Conservation (phyloP, 2,888 invertebrate genomes). For the Callinectes sapidus region DNA sequence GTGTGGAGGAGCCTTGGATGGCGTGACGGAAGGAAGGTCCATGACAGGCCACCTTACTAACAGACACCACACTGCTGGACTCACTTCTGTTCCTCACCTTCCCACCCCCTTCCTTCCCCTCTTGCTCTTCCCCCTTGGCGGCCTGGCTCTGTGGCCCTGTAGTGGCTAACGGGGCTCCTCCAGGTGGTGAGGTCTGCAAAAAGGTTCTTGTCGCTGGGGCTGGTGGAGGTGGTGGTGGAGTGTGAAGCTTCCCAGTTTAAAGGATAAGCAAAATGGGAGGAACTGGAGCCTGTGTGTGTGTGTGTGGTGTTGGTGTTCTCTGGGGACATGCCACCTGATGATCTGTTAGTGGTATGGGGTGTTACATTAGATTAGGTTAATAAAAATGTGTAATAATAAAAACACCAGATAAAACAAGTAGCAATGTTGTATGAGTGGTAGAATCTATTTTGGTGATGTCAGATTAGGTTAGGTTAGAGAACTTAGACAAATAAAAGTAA, state of each 20-base stretch:
- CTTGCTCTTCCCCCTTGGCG: neutral
- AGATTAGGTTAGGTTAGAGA: too few species aligned
- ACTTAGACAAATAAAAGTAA: too few species aligned
- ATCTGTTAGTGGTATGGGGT: neutral
- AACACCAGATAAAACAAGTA: too few species aligned
- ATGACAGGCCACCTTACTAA: constrained; percentile 27
- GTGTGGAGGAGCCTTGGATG: constrained; percentile 42
- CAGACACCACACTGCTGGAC: neutral
- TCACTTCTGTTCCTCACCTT: constrained; percentile 39
- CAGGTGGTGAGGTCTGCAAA: neutral
- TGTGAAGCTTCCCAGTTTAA: constrained; percentile 48
- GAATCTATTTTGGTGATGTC: too few species aligned
- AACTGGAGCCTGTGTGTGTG: neutral
- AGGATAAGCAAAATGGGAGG: constrained; percentile 59
- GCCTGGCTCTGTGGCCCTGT: neutral
- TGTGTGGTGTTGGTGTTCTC: neutral
- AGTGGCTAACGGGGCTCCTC: constrained; percentile 12
- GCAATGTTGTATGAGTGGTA: too few species aligned
- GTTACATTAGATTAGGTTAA: neutral
- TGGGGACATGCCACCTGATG: neutral
- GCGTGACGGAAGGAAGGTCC: constrained; percentile 37
- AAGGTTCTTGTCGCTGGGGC: neutral
- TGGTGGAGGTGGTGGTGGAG: neutral
- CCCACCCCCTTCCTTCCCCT: neutral
- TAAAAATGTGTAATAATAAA: too few species aligned